phyloP scores from a whole-genome alignment of 2,797 vertebrate genomes.

The Betta splendens region DNA sequence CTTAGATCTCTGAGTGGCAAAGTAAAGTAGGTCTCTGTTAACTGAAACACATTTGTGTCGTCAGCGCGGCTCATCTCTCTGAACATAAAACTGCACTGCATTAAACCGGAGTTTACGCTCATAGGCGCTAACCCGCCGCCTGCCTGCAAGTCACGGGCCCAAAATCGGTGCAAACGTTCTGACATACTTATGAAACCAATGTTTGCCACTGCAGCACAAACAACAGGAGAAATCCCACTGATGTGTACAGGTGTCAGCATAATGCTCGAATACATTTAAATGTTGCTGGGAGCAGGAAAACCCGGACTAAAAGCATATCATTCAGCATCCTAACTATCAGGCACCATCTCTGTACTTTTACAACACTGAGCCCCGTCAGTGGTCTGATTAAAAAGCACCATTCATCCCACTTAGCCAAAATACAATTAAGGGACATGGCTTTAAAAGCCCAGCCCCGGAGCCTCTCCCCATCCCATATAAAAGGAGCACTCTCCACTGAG shows the following conservation, averaged over 20 bases:
- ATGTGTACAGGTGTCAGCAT: conserved; percentile 58
- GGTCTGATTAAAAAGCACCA: conserved; percentile 81
- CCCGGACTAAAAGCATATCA: conserved; percentile 67
- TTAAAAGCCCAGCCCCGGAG: conserved; percentile 79
- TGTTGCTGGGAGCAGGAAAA: conserved; percentile 50
- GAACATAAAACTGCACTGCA: conserved; percentile 1
- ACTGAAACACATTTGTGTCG: conserved; percentile 30
- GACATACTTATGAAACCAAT: conserved; percentile 13
- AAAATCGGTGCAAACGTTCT: conserved; percentile 13
- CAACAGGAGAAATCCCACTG: conserved; percentile 30
- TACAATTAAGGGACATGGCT: conserved; percentile 83
- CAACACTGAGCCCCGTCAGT: conserved; percentile 70
- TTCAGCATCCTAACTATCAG: conserved; percentile 72
- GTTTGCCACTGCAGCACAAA: conserved; percentile 22
- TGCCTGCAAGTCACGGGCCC: conserved; percentile 5
- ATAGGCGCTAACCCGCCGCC: conserved; percentile 15
- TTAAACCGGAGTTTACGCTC: conserved; percentile 12
- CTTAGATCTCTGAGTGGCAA: conserved; percentile 54
- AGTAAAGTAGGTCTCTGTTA: conserved; percentile 42
- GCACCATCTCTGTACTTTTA: conserved; percentile 72
- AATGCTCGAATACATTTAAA: conserved; percentile 56
- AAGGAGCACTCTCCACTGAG: conserved; percentile 82
- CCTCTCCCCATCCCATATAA: conserved; percentile 75
- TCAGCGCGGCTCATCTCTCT: conserved; percentile 11
- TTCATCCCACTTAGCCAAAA: conserved; percentile 83